Evolutionary conservation across 2,888 invertebrate genomes (phyloP).

Genomic region (Allophyes oxyacanthae): DNA sequence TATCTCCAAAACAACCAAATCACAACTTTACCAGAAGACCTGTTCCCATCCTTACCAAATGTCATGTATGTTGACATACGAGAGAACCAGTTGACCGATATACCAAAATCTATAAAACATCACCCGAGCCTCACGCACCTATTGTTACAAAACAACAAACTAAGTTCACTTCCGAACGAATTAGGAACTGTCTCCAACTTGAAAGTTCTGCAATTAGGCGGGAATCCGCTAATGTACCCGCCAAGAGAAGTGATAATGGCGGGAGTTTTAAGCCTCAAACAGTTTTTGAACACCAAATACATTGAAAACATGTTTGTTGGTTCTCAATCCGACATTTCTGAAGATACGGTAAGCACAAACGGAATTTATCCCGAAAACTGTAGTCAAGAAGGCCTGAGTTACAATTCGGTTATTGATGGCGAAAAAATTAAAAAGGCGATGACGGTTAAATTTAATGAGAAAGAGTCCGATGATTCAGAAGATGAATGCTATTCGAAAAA

Average conservation of each 20-base stretch:
- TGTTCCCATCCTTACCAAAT: constrained; percentile 88
- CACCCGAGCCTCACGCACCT: constrained; percentile 90
- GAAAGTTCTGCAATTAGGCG: constrained; percentile 89
- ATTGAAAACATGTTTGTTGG: constrained; percentile 68
- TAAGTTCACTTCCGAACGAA: constrained; percentile 90
- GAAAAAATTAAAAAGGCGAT: constrained; percentile 66
- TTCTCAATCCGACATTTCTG: constrained; percentile 74
- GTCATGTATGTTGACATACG: constrained; percentile 91
- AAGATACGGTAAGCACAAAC: constrained; percentile 60
- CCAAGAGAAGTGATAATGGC: constrained; percentile 84
- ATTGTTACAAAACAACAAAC: constrained; percentile 90
- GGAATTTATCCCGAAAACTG: constrained; percentile 56
- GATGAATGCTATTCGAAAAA: constrained; percentile 68
- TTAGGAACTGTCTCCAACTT: constrained; percentile 90
- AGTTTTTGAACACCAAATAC: constrained; percentile 77
- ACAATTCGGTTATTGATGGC: constrained; percentile 78
- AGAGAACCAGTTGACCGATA: constrained; percentile 87
- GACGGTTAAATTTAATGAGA: constrained; percentile 75
- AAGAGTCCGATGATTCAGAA: constrained; percentile 67
- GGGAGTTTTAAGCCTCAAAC: constrained; percentile 80
- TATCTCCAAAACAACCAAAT: constrained; percentile 89
- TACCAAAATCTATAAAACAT: constrained; percentile 89
- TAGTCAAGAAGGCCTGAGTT: constrained; percentile 69
- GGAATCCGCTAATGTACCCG: constrained; percentile 91
- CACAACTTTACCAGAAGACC: constrained; percentile 85